Evolutionary conservation across 2,888 invertebrate genomes (phyloP).

Genomic region (Alsophila aescularia): DNA sequence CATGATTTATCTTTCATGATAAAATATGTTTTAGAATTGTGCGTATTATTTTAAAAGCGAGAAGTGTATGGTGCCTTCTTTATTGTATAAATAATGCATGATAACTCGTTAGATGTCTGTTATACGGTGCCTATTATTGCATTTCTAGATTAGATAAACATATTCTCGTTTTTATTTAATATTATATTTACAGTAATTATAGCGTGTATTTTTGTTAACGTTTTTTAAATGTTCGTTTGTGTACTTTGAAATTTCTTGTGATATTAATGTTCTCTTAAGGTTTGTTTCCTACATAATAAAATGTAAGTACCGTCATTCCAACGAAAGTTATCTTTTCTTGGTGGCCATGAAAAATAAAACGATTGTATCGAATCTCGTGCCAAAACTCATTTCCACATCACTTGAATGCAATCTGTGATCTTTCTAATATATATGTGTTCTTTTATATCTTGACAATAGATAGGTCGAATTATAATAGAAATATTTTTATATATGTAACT

Average conservation of each 20-base stretch:
- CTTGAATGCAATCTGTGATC: slow-evolving; percentile 69
- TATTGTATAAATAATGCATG: slow-evolving; percentile 71
- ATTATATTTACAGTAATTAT: slow-evolving; percentile 70
- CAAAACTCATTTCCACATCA: slow-evolving; percentile 72
- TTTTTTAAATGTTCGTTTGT: slow-evolving; percentile 72
- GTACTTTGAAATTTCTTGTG: slow-evolving; percentile 80
- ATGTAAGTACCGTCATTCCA: slow-evolving; percentile 69
- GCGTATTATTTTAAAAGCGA: slow-evolving; percentile 46
- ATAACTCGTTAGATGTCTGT: slow-evolving; percentile 67
- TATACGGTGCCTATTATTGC: slow-evolving; percentile 75
- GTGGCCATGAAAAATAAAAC: slow-evolving; percentile 39
- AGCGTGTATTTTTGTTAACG: slow-evolving; percentile 77
- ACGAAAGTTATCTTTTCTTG: slow-evolving; percentile 32
- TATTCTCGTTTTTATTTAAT: slow-evolving; percentile 79
- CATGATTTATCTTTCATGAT: slow-evolving; percentile 77
- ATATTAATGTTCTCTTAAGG: slow-evolving; percentile 77
- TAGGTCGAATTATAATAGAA: slow-evolving; percentile 60
- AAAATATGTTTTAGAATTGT: slow-evolving; percentile 74
- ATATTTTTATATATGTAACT: slow-evolving; percentile 76
- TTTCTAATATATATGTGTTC: slow-evolving; percentile 60
- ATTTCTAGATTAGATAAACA: slow-evolving; percentile 82
- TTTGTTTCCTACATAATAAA: slow-evolving; percentile 59
- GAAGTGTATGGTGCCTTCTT: slow-evolving; percentile 70
- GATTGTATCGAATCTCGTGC: slow-evolving; percentile 73
- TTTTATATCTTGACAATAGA: slow-evolving; percentile 64